Base-by-base conservation (phyloP, 2,888 invertebrate species). In the Acanthosepion pharaonis region DNA sequence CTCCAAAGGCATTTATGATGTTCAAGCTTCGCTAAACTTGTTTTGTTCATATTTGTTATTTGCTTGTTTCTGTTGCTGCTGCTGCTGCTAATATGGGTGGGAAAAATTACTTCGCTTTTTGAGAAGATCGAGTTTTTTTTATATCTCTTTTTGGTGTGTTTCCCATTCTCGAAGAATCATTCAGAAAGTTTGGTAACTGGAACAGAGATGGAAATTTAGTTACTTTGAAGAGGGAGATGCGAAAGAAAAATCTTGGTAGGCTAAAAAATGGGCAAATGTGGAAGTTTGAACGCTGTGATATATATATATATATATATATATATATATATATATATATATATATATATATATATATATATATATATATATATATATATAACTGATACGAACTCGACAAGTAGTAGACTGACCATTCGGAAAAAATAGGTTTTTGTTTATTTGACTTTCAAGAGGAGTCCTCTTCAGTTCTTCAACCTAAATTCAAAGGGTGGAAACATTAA, bases 1-100 rank as follows among this genome's bases (percentile, higher is more conserved):
- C 78, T 78, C 78, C 78, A 78, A 78, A 78, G n/a, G 78, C 78
- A 78, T 78, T 78, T 78, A 78, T n/a, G 78, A 78, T 78, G 78
- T 78, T 78, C 78, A 78, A 78, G 78, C 78, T n/a, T 78, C n/a
- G 78, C 78, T 78, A 78, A 78, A 78, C n/a, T 78, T 78, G 78
- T 78, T 78, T 78, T 78, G 78, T n/a, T 78, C n/a, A 33, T 11
- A 15, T 78, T 78, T 33, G n/a, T 78, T 78, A n/a, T 78, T 78
- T 78, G 18, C 11, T 78, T 78, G 1, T 78, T 78, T 78, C 78
- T 78, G 11, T 18, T n/a, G 28, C n/a, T 9, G n/a, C 28, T 28
- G 28, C 25, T 8, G 64, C 23, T 23, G 78, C 25, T 78, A 28
- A n/a, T 78, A 33, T n/a, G 11, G 78, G n/a, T 18, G 78, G n/a